Evolutionary conservation across 2,888 invertebrate species (phyloP).

Genomic region (Idaea aversata): DNA sequence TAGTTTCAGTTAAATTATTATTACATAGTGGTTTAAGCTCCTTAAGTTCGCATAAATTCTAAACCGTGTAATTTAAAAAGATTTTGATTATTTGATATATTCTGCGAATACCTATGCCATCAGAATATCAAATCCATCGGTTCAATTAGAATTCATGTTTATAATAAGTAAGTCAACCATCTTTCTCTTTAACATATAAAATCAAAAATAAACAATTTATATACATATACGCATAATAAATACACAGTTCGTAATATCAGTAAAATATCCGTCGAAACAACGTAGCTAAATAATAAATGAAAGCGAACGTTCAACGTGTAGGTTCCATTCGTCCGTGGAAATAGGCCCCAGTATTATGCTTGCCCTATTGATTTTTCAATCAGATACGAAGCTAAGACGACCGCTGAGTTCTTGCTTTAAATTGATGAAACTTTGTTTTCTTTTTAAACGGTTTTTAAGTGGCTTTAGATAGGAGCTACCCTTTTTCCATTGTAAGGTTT

Average conservation of each 20-base stretch:
- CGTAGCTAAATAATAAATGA: conserved; percentile 4
- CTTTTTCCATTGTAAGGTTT: no score
- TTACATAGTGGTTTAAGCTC: no score
- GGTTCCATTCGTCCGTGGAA: conserved; percentile 17
- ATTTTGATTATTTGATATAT: no score
- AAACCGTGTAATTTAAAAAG: no score
- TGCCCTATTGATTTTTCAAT: conserved; percentile 65
- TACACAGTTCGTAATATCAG: background rate
- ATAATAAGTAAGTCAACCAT: no score
- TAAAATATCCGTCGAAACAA: background rate
- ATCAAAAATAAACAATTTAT: background rate
- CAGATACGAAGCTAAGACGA: conserved; percentile 39
- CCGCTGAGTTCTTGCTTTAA: conserved; percentile 16
- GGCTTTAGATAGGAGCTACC: no score
- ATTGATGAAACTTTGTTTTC: conserved; percentile 14
- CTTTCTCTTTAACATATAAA: conserved; percentile 3
- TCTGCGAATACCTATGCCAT: no score
- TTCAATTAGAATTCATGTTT: no score
- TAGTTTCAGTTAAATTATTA: no score
- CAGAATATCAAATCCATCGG: no score
- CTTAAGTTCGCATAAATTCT: no score
- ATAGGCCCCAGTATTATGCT: conserved; percentile 34
- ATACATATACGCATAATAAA: conserved; percentile 4
- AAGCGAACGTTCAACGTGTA: conserved; percentile 8
- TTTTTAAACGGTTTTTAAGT: background rate